These are phyloP conservation scores for Chloroceryle amazona DNA, from an alignment of 2,797 vertebrate genomes.

Conservation along the genomic window DNA sequence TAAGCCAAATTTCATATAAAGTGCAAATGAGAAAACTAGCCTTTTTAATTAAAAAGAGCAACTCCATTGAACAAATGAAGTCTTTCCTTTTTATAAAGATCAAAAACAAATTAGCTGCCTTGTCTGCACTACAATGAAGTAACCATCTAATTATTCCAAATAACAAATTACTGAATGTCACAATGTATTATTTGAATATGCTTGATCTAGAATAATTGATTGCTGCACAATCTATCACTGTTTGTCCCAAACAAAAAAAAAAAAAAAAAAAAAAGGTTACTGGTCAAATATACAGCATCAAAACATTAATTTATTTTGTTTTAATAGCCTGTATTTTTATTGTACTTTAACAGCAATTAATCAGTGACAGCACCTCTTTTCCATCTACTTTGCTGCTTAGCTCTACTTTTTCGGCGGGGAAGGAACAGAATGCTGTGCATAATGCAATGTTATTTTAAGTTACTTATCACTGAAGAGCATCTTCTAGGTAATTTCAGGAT, in stretches of 20 bases:
- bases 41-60: slow-evolving; percentile 78
- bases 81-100: slow-evolving; percentile 76
- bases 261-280: slow-evolving; percentile 45
- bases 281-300: slow-evolving; percentile 66
- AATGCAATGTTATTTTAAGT: slow-evolving; percentile 42
- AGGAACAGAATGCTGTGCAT: slow-evolving; percentile 25
- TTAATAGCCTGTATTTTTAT: slow-evolving; percentile 73
- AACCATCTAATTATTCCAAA: slow-evolving; percentile 80
- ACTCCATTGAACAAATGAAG: slow-evolving; percentile 77
- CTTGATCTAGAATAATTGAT: slow-evolving; percentile 79
- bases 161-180: slow-evolving; percentile 78
- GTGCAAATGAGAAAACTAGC: slow-evolving; percentile 72
- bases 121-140: slow-evolving; percentile 73
- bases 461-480: slow-evolving; percentile 22
- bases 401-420: slow-evolving; percentile 36
- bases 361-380: slow-evolving; percentile 69
- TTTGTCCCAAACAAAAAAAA: slow-evolving; percentile 66
- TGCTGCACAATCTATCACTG: slow-evolving; percentile 72
- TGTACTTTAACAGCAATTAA: slow-evolving; percentile 77
- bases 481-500: slow-evolving; percentile 24
- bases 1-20: slow-evolving; percentile 69
- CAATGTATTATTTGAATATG: slow-evolving; percentile 76
- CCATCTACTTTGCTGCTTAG: slow-evolving; percentile 60
- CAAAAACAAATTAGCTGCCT: slow-evolving; percentile 78
- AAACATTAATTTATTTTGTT: slow-evolving; percentile 77